phyloP scores from a whole-genome alignment of 2,113 vertebrate genomes.

The Ammodytes dubius region DNA sequence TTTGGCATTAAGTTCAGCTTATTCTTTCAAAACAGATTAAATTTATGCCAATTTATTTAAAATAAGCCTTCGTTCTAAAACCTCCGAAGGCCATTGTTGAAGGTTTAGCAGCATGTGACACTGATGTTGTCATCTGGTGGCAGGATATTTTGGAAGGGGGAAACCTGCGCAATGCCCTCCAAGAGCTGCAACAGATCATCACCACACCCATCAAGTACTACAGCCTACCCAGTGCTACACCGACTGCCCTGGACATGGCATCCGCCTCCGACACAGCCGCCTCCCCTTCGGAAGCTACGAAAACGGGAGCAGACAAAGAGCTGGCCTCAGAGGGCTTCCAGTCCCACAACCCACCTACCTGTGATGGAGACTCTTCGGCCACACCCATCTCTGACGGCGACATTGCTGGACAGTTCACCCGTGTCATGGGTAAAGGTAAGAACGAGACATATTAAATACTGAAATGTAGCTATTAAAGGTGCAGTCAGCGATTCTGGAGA shows the following conservation, averaged over 20 bases:
- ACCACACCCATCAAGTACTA: constrained; percentile 94
- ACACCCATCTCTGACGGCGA: constrained; percentile 92
- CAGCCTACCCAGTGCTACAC: constrained; percentile 80
- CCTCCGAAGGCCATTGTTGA: neutral
- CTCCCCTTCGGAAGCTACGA: constrained; percentile 78
- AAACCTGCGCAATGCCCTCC: constrained; percentile 93
- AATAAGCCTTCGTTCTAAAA: no score
- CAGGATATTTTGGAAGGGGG: constrained; percentile 96
- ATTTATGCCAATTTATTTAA: no score
- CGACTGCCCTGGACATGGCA: constrained; percentile 69
- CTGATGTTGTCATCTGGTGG: neutral
- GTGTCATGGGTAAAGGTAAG: constrained; percentile 96
- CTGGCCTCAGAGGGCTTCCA: constrained; percentile 85
- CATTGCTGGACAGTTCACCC: constrained; percentile 94
- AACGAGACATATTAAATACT: neutral
- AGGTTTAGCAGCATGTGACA: neutral
- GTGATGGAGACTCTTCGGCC: constrained; percentile 89
- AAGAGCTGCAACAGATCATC: constrained; percentile 95
- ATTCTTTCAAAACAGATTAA: no score
- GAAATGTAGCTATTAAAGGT: no score
- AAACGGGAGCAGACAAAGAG: constrained; percentile 86
- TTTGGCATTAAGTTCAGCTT: no score
- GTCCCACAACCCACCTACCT: constrained; percentile 86
- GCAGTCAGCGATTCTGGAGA: no score
- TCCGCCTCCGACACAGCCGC: constrained; percentile 63